Percentiles rank a stretch among this genome's conserved stretches.
Conservation (phyloP, 2,113 vertebrate species). For the Bagarius yarrelli region DNA sequence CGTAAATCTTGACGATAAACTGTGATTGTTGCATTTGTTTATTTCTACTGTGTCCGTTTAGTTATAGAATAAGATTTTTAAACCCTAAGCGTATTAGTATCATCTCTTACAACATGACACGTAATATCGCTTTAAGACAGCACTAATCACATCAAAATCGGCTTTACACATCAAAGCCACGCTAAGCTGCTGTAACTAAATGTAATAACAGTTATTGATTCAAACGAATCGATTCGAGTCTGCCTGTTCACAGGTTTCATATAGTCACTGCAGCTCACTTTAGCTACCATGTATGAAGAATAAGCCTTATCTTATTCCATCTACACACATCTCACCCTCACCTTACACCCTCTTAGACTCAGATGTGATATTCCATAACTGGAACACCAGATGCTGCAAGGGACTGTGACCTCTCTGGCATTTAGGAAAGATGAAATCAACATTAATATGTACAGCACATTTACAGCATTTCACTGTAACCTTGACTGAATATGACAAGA, state of each 20-base stretch:
- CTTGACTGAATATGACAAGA: background rate
- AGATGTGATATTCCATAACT: conserved; percentile 26
- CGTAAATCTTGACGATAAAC: background rate
- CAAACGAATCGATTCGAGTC: background rate
- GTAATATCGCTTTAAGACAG: background rate
- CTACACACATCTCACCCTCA: conserved; percentile 20
- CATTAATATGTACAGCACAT: background rate
- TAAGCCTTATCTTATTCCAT: conserved; percentile 17
- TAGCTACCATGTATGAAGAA: background rate
- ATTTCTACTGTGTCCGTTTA: background rate
- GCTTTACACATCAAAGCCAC: background rate
- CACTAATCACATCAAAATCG: background rate
- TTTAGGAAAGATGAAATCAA: background rate
- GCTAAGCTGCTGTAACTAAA: background rate
- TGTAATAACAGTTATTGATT: background rate
- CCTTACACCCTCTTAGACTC: conserved; percentile 6
- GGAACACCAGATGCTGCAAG: background rate
- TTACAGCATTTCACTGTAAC: background rate
- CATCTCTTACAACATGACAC: background rate
- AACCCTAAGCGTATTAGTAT: background rate
- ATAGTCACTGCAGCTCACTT: conserved; percentile 7
- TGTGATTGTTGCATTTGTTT: background rate
- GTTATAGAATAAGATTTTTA: too few species aligned
- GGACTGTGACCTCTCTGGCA: background rate
- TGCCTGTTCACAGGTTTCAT: background rate